A percentile compares a stretch with the other conserved stretches of the same genome.
Conservation (phyloP, 2,113 vertebrate species). For the Lutjanus erythropterus region DNA sequence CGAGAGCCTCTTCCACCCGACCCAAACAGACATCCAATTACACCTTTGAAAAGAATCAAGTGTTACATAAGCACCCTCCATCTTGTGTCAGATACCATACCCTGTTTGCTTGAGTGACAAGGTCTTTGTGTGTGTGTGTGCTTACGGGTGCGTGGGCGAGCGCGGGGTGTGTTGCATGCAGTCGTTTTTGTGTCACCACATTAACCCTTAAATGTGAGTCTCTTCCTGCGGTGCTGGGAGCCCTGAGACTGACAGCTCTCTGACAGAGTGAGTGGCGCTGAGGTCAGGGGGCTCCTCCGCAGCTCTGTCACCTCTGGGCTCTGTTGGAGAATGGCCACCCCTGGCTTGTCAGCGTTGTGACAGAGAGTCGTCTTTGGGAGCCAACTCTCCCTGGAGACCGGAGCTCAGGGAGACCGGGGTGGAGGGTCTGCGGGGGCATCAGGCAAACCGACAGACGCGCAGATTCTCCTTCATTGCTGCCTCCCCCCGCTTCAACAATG, state of each 20-base stretch:
- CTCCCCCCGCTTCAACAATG: not conserved
- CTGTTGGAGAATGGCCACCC: slow-evolving; percentile 26
- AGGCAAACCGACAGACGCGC: slow-evolving; percentile 18
- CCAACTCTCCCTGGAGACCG: not conserved
- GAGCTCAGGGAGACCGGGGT: not conserved
- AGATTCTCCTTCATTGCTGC: slow-evolving; percentile 26
- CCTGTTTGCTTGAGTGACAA: slow-evolving; percentile 55
- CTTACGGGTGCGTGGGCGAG: slow-evolving; percentile 40
- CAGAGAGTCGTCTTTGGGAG: slow-evolving; percentile 30
- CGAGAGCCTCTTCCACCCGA: slow-evolving; percentile 40
- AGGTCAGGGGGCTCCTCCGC: slow-evolving; percentile 22
- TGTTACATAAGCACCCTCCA: slow-evolving; percentile 63
- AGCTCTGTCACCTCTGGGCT: slow-evolving; percentile 45
- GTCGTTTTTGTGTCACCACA: slow-evolving; percentile 15
- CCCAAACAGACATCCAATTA: slow-evolving; percentile 65
- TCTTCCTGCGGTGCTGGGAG: not conserved
- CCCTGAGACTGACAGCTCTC: slow-evolving; percentile 50
- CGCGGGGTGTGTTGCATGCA: not conserved
- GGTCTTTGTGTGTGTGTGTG: slow-evolving; percentile 58
- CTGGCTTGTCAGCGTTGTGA: slow-evolving; percentile 48
- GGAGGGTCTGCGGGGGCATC: slow-evolving; percentile 9
- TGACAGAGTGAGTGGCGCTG: slow-evolving; percentile 16
- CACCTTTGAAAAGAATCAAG: slow-evolving; percentile 66
- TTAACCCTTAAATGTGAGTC: slow-evolving; percentile 32
- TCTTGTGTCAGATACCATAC: slow-evolving; percentile 57